These are phyloP conservation scores for Anoura caudifer DNA, from an alignment of 2,113 vertebrate genomes.

Conservation along the genomic window DNA sequence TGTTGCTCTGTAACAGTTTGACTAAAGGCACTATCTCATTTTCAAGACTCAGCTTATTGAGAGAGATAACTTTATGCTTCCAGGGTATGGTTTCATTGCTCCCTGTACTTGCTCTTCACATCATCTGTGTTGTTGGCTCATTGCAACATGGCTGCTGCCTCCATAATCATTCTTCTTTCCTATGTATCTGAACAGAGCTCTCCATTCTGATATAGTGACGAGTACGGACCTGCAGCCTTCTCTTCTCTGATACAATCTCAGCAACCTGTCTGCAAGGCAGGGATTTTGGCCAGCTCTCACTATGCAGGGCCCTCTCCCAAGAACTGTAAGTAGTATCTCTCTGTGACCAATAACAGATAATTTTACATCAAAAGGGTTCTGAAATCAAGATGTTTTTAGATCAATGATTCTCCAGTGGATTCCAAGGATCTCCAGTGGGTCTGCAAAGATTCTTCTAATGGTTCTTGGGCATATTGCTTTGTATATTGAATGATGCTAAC, in stretches of 20 bases:
- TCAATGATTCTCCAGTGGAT: background rate
- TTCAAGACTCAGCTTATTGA: background rate
- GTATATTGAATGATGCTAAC: too few relatives aligned
- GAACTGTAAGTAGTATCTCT: background rate
- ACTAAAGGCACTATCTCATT: background rate
- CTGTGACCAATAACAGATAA: background rate
- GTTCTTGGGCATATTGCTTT: background rate
- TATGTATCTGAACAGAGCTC: background rate
- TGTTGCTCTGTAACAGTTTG: too few relatives aligned
- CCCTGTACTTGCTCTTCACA: background rate
- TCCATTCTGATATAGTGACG: background rate
- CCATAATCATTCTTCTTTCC: background rate
- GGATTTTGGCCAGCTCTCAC: background rate
- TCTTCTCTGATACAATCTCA: too few relatives aligned
- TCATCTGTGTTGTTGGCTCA: background rate
- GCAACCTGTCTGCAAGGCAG: background rate
- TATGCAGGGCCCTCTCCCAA: background rate
- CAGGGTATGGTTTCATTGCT: background rate
- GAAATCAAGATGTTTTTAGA: conserved; percentile 42
- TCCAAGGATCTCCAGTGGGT: background rate
- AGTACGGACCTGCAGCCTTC: background rate
- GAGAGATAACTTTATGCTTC: background rate
- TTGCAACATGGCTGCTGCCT: background rate
- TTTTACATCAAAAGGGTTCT: conserved; percentile 8
- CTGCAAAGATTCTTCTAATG: background rate